Conservation (phyloP, 2,113 vertebrate species). For the Oreochromis spilurus region DNA sequence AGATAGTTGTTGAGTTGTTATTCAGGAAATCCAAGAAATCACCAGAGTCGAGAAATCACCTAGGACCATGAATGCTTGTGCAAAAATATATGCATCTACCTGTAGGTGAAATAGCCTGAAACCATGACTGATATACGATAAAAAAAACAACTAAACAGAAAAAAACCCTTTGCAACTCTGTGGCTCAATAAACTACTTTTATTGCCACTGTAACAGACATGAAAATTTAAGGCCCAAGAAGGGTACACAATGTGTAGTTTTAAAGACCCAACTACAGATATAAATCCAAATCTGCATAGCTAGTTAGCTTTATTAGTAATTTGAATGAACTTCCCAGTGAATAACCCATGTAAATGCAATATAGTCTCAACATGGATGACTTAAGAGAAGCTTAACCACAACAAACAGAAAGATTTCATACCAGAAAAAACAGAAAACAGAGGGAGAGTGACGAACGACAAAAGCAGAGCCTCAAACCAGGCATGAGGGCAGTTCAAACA, state of each 20-base stretch:
- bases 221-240: neutral
- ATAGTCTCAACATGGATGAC: neutral
- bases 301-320: neutral
- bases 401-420: conserved; percentile 11
- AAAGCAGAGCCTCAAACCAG: conserved; percentile 32
- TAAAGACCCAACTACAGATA: neutral
- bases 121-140: neutral
- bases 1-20: neutral
- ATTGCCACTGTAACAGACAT: neutral
- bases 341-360: neutral
- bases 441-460: conserved; percentile 50
- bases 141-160: neutral
- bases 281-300: neutral
- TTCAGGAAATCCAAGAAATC: neutral
- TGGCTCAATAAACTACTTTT: neutral
- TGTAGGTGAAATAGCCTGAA: neutral
- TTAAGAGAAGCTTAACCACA: neutral
- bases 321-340: neutral
- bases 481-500: conserved; percentile 64
- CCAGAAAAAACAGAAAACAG: conserved; percentile 35
- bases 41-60: neutral
- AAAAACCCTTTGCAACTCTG: rapidly evolving
- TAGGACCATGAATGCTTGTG: neutral
- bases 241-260: neutral
- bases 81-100: neutral